A percentile compares a stretch with the other conserved stretches of the same genome.
Conservation (phyloP, 2,888 invertebrate genomes). For the Pyrgus malvae region DNA sequence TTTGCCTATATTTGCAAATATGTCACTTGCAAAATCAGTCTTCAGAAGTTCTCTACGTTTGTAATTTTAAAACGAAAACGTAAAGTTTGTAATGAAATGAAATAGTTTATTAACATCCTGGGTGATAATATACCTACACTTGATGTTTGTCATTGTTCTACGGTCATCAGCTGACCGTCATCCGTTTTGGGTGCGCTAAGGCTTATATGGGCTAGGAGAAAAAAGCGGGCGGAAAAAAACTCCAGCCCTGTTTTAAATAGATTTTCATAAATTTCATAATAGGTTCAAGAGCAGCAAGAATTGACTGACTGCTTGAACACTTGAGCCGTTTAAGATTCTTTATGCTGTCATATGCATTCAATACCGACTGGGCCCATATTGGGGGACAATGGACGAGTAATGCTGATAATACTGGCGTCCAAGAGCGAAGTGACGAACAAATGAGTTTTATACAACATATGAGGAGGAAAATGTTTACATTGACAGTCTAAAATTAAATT, state of each 20-base stretch:
- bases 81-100: no score
- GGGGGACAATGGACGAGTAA: conserved; percentile 68
- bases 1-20: no score
- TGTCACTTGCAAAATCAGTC: no score
- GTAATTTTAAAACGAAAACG: no score
- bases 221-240: no score
- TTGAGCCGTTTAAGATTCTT: conserved; percentile 43
- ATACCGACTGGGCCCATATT: conserved; percentile 55
- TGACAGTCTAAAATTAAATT: neutral
- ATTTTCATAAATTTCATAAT: neutral
- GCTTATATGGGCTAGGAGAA: no score
- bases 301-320: conserved; percentile 29
- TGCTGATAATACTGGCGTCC: conserved; percentile 26
- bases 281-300: conserved; percentile 17
- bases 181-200: no score
- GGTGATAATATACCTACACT: no score
- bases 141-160: no score
- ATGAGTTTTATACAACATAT: neutral
- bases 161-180: no score
- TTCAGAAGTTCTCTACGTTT: no score
- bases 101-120: no score
- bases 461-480: neutral
- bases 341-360: conserved; percentile 51
- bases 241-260: neutral
- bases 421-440: neutral